phyloP scores from a whole-genome alignment of 2,888 invertebrate species.

The Chrysolina americana region DNA sequence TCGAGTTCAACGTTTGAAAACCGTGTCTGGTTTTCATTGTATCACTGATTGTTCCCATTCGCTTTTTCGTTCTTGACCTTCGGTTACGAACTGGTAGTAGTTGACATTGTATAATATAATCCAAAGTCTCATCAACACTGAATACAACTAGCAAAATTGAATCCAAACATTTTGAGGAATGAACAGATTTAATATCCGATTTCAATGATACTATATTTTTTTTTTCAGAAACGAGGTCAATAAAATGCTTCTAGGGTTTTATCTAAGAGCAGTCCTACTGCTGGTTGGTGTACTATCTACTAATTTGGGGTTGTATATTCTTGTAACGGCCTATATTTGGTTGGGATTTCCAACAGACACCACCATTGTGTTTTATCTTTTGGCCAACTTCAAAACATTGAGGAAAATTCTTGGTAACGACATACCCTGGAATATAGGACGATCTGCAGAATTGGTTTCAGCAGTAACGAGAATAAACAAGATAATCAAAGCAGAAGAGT shows the following conservation, averaged over 20 bases:
- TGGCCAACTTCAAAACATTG: slow-evolving; percentile 49
- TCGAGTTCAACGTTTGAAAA: no score
- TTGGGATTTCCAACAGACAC: slow-evolving; percentile 53
- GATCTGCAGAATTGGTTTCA: slow-evolving; percentile 83
- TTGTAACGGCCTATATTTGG: slow-evolving; percentile 56
- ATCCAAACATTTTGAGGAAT: no score
- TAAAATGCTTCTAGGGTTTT: slow-evolving; percentile 67
- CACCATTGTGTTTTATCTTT: slow-evolving; percentile 52
- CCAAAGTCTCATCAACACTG: no score
- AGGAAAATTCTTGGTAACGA: slow-evolving; percentile 90
- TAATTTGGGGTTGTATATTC: slow-evolving; percentile 55
- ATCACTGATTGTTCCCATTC: no score
- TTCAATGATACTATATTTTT: neutral
- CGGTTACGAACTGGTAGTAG: no score
- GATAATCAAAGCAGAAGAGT: slow-evolving; percentile 74
- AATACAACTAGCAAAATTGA: no score
- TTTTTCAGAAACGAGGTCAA: slow-evolving; percentile 77
- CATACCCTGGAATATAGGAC: slow-evolving; percentile 87
- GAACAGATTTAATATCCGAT: no score
- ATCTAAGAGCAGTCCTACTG: slow-evolving; percentile 61
- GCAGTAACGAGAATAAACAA: slow-evolving; percentile 79
- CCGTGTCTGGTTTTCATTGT: no score
- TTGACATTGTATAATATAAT: no score
- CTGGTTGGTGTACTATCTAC: slow-evolving; percentile 59
- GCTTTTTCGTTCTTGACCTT: no score